Conservation (phyloP, 2,888 invertebrate genomes). For the Eremobia ochroleuca region DNA sequence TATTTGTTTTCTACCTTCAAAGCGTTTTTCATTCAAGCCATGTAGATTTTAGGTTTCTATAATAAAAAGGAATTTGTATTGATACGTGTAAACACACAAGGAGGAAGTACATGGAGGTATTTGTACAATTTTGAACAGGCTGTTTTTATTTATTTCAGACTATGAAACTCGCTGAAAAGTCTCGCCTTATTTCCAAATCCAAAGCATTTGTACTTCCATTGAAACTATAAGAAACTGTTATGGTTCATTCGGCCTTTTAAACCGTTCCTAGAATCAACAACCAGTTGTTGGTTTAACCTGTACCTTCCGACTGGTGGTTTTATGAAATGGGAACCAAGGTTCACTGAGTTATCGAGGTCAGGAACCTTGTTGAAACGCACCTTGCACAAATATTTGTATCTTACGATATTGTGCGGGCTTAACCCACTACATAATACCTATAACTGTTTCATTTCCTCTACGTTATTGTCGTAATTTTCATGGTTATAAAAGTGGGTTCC, state of each 20-base stretch:
- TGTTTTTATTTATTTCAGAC: background rate
- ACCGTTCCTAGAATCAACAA: conserved; percentile 35
- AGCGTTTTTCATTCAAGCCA: background rate
- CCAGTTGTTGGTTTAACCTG: conserved; percentile 36
- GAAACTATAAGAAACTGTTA: conserved; percentile 3
- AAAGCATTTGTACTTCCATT: conserved; percentile 14
- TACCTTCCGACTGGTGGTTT: conserved; percentile 27
- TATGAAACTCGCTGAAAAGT: background rate
- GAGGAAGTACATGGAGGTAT: background rate
- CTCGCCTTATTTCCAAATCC: background rate
- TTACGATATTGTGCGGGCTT: conserved; percentile 39
- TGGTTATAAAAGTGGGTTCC: conserved; percentile 4
- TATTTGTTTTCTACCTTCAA: conserved; percentile 26
- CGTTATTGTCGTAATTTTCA: background rate
- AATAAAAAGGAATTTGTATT: background rate
- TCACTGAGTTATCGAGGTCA: conserved; percentile 56
- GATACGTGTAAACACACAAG: background rate
- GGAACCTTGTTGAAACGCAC: conserved; percentile 53
- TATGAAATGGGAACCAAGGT: conserved; percentile 35
- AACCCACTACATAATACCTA: conserved; percentile 28
- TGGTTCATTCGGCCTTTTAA: conserved; percentile 8
- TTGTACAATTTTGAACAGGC: background rate
- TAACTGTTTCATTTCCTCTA: conserved; percentile 35
- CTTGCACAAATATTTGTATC: conserved; percentile 63
- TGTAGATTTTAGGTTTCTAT: conserved; percentile 4